Conservation (phyloP, 92 coral and sea anemone genomes). For the Zoanthus sociatus region DNA sequence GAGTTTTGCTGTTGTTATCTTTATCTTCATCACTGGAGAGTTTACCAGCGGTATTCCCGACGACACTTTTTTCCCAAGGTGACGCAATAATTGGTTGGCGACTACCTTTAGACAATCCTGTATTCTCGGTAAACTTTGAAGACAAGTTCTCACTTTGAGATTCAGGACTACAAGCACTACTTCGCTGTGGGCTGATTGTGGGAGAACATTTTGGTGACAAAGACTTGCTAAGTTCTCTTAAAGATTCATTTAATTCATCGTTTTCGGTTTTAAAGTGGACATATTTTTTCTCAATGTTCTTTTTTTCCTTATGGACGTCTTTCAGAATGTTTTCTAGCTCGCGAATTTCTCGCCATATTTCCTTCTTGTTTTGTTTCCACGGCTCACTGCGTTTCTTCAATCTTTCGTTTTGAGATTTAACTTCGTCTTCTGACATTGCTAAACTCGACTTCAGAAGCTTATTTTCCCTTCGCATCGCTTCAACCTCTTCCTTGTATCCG, state of each 20-base stretch:
- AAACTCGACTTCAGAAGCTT: conserved; percentile 75
- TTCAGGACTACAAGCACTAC: conserved; percentile 9
- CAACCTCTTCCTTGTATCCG: conserved; percentile 79
- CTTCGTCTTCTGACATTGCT: conserved; percentile 86
- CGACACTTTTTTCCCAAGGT: conserved; percentile 35
- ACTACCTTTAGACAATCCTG: conserved; percentile 2
- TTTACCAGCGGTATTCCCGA: conserved; percentile 17
- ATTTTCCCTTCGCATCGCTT: conserved; percentile 77
- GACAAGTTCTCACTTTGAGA: neutral
- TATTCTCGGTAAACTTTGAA: conserved; percentile 6
- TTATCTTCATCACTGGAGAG: neutral
- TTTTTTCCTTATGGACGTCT: conserved; percentile 91
- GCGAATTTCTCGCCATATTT: conserved; percentile 92
- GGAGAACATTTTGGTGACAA: conserved; percentile 11
- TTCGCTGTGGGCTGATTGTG: neutral
- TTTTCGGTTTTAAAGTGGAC: conserved; percentile 81
- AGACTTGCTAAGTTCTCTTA: conserved; percentile 41
- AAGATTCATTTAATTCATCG: conserved; percentile 63
- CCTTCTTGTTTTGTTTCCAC: conserved; percentile 85
- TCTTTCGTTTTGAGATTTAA: conserved; percentile 76
- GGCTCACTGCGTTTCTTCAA: conserved; percentile 57
- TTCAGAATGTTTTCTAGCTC: conserved; percentile 93
- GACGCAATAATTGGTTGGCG: conserved; percentile 15
- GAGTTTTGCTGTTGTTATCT: neutral
- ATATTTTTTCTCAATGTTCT: conserved; percentile 92